phyloP scores from a whole-genome alignment of 2,797 vertebrate genomes.

The Sparidentex hasta region DNA sequence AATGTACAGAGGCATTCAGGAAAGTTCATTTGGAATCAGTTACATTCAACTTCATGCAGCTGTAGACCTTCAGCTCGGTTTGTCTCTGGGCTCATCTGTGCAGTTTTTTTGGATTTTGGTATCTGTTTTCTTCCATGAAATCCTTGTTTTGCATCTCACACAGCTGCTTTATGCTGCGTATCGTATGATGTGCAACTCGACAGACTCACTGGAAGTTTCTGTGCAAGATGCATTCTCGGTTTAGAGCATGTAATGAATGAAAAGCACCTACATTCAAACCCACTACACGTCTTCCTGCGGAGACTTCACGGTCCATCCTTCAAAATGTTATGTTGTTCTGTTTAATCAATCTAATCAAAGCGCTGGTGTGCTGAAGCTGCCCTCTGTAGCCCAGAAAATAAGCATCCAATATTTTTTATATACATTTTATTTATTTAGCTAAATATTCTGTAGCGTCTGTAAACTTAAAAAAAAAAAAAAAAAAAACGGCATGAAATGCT shows the following conservation, averaged over 20 bases:
- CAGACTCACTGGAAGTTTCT: background rate
- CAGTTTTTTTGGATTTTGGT: background rate
- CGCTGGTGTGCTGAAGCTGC: background rate
- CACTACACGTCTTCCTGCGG: background rate
- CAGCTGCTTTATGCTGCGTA: background rate
- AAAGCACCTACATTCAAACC: constrained; percentile 15
- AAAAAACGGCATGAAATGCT: background rate
- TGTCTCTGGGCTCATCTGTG: background rate
- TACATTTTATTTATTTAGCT: background rate
- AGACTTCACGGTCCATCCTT: background rate
- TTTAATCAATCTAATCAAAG: constrained; percentile 3
- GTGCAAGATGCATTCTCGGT: background rate
- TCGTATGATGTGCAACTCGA: background rate
- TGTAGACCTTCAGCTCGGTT: background rate
- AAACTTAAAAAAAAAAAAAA: background rate
- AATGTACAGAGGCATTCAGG: background rate
- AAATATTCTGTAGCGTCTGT: background rate
- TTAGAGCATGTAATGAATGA: background rate
- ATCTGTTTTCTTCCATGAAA: background rate
- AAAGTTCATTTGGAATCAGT: background rate
- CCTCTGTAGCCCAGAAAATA: background rate
- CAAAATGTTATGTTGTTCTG: background rate
- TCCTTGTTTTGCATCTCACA: background rate
- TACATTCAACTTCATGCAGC: background rate
- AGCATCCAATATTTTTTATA: background rate